Evolutionary conservation across 2,113 vertebrate species (phyloP), one percentile per base, ranked within the genome.

Genomic region (Thalassarche chlororhynchos): DNA sequence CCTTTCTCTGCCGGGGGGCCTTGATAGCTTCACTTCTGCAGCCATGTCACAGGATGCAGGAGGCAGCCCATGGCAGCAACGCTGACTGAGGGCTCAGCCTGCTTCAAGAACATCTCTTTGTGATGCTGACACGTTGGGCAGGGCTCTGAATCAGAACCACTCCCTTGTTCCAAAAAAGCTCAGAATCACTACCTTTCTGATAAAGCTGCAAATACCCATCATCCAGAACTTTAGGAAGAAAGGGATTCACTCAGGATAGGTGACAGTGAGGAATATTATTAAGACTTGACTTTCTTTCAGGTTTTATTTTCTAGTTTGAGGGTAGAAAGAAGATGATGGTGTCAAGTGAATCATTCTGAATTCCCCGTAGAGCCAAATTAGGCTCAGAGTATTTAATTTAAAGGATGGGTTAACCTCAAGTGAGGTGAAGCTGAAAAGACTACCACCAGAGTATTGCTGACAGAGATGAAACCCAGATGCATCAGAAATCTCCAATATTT

Each of bases 71-170:
- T 0, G 2, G 21, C 10, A 60, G 38, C 2, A 0, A 12, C n/a
- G 17, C 16, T 32, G 54, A 51, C 32, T n/a, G 65, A 38, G 18
- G 15, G 8, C 15, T 62, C 31, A 54, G 13, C 11, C 17, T 61
- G 9, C 14, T 82, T 61, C 52, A 29, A 19, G 18, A 69, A n/a
- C 29, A 6, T 38, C 24, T 40, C 20, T 60, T 38, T 68, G 4
- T 34, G 10, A 15, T 47, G 6, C 7, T 66, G 36, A 34, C 5
- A 12, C 0, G 0, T 3, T 47, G 16, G 12, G 17, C 24, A 17
- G 8, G 36, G 6, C 8, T 8, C 9, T 28, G 8, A 77, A 36
- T 42, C 5, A 28, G 17, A 80, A 57, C 5, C 6, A 38, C 14
- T 51, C 19, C 2, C 9, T 42, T 58, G 7, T 15, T 72, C 42